phyloP scores from a whole-genome alignment of 2,797 vertebrate species.

The Sebastes paucispinis region DNA sequence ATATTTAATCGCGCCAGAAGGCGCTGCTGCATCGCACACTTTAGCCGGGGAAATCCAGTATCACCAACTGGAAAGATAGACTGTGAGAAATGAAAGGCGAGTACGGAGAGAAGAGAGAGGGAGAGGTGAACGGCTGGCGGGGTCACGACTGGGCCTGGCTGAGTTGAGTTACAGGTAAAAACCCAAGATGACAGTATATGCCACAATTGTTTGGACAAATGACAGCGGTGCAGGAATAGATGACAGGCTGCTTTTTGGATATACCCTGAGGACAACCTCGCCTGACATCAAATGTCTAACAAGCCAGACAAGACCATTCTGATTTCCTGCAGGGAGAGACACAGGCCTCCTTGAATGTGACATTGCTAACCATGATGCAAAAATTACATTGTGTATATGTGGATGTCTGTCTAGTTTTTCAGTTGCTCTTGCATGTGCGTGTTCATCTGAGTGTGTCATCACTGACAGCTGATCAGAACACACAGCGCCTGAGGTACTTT shows the following conservation, averaged over 20 bases:
- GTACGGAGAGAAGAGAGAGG: background rate
- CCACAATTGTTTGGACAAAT: slow-evolving; percentile 58
- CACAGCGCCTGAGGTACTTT: slow-evolving; percentile 74
- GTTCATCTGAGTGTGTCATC: slow-evolving; percentile 70
- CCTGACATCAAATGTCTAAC: slow-evolving; percentile 73
- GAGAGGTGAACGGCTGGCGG: slow-evolving; percentile 30
- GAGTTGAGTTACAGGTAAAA: slow-evolving; percentile 59
- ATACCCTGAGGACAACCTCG: slow-evolving; percentile 58
- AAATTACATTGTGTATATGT: slow-evolving; percentile 64
- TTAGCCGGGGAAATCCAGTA: slow-evolving; percentile 65
- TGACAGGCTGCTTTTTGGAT: slow-evolving; percentile 68
- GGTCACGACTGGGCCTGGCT: slow-evolving; percentile 41
- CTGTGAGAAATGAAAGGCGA: slow-evolving; percentile 26
- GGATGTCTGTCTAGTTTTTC: slow-evolving; percentile 18
- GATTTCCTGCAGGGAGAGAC: slow-evolving; percentile 60
- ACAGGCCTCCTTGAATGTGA: slow-evolving; percentile 51
- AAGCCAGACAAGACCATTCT: slow-evolving; percentile 68
- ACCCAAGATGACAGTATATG: slow-evolving; percentile 58
- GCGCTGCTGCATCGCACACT: slow-evolving; percentile 63
- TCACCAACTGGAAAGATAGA: slow-evolving; percentile 35
- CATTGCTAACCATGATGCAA: slow-evolving; percentile 77
- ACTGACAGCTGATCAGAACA: slow-evolving; percentile 79
- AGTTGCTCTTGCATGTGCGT: slow-evolving; percentile 37
- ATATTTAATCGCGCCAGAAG: slow-evolving; percentile 79
- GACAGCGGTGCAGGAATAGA: slow-evolving; percentile 55